A percentile compares a stretch with the other conserved stretches of the same genome.
These are phyloP conservation scores for Paedocypris sp. DNA, from an alignment of 2,113 vertebrate genomes.

Conservation along the genomic window DNA sequence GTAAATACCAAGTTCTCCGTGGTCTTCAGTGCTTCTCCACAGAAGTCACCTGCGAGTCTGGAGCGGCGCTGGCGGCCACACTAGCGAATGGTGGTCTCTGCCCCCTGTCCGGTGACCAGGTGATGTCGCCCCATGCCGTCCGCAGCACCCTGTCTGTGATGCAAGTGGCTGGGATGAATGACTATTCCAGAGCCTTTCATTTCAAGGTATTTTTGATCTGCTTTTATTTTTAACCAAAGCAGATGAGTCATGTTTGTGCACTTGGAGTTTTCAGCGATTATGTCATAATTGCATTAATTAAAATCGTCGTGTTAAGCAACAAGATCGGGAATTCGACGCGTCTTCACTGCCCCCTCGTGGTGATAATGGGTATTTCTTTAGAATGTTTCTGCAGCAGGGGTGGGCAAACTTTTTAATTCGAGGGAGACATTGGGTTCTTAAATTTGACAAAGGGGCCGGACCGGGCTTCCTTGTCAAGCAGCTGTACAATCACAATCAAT, in stretches of 20 bases:
- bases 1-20: not conserved
- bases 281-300: too few relatives aligned
- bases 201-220: constrained; percentile 42
- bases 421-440: too few relatives aligned
- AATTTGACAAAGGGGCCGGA: too few relatives aligned
- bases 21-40: constrained; percentile 54
- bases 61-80: constrained; percentile 48
- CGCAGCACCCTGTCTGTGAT: constrained; percentile 50
- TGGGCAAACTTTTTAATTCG: too few relatives aligned
- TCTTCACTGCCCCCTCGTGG: too few relatives aligned
- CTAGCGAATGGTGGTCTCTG: constrained; percentile 58
- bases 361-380: too few relatives aligned
- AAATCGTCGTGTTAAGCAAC: too few relatives aligned
- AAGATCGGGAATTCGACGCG: too few relatives aligned
- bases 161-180: constrained; percentile 58
- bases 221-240: not conserved
- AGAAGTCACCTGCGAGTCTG: constrained; percentile 55
- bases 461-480: too few relatives aligned
- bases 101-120: constrained; percentile 56
- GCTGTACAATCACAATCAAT: too few relatives aligned
- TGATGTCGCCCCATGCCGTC: constrained; percentile 42
- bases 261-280: not conserved
- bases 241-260: not conserved
- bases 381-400: too few relatives aligned
- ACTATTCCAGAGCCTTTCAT: constrained; percentile 50